These are phyloP conservation scores for Sceloporus tristichus DNA, from an alignment of 2,113 vertebrate genomes.

Conservation along the genomic window DNA sequence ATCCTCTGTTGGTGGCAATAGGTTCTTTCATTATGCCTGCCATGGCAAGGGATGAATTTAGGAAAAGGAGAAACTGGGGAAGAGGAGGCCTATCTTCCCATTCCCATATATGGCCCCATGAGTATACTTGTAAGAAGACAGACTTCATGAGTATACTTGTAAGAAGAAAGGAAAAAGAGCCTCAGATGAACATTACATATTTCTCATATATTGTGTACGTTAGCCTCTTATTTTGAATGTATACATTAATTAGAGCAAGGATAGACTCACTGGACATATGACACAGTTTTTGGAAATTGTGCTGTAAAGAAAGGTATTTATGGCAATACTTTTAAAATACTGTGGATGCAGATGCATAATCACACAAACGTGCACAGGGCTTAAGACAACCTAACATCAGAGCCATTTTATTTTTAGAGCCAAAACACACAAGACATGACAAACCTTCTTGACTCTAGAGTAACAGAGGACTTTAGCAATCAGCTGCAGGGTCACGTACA, in stretches of 20 bases:
- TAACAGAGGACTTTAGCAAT: slow-evolving; percentile 51
- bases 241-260: slow-evolving; percentile 39
- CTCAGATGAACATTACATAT: not conserved
- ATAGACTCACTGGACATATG: slow-evolving; percentile 17
- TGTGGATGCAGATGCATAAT: slow-evolving; percentile 1
- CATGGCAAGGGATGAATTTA: too few relatives aligned
- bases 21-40: too few relatives aligned
- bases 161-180: too few relatives aligned
- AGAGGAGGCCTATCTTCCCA: too few relatives aligned
- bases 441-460: slow-evolving; percentile 45
- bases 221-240: not conserved
- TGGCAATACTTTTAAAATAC: slow-evolving; percentile 12
- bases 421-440: slow-evolving; percentile 46
- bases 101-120: too few relatives aligned
- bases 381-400: slow-evolving; percentile 25
- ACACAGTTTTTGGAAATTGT: slow-evolving; percentile 33
- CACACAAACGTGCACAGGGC: not conserved
- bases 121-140: too few relatives aligned
- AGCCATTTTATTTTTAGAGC: slow-evolving; percentile 25
- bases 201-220: not conserved
- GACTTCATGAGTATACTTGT: too few relatives aligned
- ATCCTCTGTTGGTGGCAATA: too few relatives aligned
- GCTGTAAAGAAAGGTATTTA: slow-evolving; percentile 1
- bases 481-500: slow-evolving; percentile 62
- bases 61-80: too few relatives aligned